A percentile compares a stretch with the other conserved stretches of the same genome.
phyloP scores from a whole-genome alignment of 1,140 invertebrate species.

The Dendroctonus ponderosae region DNA sequence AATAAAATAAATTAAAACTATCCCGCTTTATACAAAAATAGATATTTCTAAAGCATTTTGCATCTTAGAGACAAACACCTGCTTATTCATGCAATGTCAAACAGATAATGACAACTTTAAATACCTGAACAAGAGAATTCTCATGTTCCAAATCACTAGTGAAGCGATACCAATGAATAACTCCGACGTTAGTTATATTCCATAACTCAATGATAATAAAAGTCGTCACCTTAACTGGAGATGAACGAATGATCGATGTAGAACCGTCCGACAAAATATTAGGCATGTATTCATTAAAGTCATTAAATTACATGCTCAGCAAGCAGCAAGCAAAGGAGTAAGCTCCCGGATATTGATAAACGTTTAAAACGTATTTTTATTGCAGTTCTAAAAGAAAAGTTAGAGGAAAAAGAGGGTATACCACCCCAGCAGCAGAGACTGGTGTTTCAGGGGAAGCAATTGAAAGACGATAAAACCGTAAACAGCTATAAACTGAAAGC shows the following conservation, averaged over 20 bases:
- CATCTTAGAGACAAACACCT: too few species aligned
- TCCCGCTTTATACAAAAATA: too few species aligned
- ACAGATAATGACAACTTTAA: too few species aligned
- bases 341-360: background rate
- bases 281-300: conserved; percentile 14
- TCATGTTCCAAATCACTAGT: conserved; percentile 3
- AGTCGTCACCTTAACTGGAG: conserved; percentile 43
- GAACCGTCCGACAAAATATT: conserved; percentile 44
- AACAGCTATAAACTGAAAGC: conserved; percentile 43
- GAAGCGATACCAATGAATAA: conserved; percentile 8
- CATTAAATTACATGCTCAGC: conserved; percentile 2
- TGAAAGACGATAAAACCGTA: conserved; percentile 44
- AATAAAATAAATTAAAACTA: too few species aligned
- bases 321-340: background rate
- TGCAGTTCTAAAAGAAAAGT: conserved; percentile 42
- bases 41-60: too few species aligned
- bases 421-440: conserved; percentile 45
- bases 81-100: too few species aligned
- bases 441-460: conserved; percentile 46
- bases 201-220: conserved; percentile 42
- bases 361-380: conserved; percentile 1
- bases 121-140: too few species aligned
- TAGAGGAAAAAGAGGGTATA: conserved; percentile 46
- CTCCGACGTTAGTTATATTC: background rate
- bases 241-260: conserved; percentile 44